Base-by-base conservation (phyloP, 2,113 vertebrate species). In the Tragelaphus scriptus region DNA sequence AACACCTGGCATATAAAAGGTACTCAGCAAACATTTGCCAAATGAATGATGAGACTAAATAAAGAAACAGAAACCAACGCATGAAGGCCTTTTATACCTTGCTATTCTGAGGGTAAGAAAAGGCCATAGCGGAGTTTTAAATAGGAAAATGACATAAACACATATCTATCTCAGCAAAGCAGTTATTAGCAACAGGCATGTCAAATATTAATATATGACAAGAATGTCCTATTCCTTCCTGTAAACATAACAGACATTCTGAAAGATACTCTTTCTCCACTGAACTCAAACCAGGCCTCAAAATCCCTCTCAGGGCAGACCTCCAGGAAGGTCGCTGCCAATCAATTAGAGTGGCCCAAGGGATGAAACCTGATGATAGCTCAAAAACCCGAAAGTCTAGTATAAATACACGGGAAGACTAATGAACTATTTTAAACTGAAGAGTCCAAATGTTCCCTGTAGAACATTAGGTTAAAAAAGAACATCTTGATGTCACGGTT, bases 91-190 rank as follows among this genome's bases (percentile, higher is more conserved):
- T 93, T 97, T 49, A 61, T 58, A 79, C 15, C 25, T 75, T 71
- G 21, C 47, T 92, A 80, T 82, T 32, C 85, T 96, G 26, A 88
- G 32, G 55, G 40, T 89, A 93, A 79, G 2, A 56, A 85, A 93
- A 98, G 51, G 63, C 88, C 68, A 53, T 0, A 51, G 44, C 68
- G 84, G 55, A 40, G 63, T 90, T 88, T 96, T 94, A 95, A 96
- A 96, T 75, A 94, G 91, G 47, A 91, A 13, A 87, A 21, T 92
- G 53, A 53, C 85, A 91, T 92, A 94, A 96, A 92, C 53, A 94
- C 19, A 53, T 58, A 58, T 81, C 32, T 87, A 94, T 12, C 13
- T 96, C 88, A 90, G 58, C 68, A 92, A 97, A 77, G 51, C 68
- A 75, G 77, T 51, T 32, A 85, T 82, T 91, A 89, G 90, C 59